Base-by-base conservation (phyloP, 2,888 invertebrate genomes). In the Polyommatus iphigenia region DNA sequence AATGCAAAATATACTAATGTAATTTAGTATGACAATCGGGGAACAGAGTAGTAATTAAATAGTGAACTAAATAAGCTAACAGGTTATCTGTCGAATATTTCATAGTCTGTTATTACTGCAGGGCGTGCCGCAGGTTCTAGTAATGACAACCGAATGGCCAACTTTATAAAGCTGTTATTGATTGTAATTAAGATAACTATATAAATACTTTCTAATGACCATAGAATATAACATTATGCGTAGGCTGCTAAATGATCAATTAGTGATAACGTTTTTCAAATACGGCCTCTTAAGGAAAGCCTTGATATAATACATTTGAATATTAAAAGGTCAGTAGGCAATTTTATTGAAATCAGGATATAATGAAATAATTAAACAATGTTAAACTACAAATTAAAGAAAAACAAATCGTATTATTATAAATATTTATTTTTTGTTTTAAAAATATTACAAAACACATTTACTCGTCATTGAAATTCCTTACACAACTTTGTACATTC, bases 381-480 rank as follows among this genome's bases (percentile, higher is more conserved):
- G 24, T 46, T 73, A 54, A 50, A 54, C 8, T 50, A 7, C 13
- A 67, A 71, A 81, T 80, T 82, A 79, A 83, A 82, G 82, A 85
- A 87, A 88, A 87, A 82, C 85, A 83, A 86, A 84, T 88, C 86
- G 85, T 88, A 88, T 87, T 86, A 87, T 85, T 89, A 87, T 86
- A 85, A 85, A 87, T 84, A 13, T 75, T 75, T 75, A 75, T 86
- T 88, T 86, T 90, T 89, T 87, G 87, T 88, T 89, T 88, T 85
- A 85, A 87, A 87, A 87, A 78, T 79, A 86, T 91, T 90, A 87
- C 87, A 91, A 89, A 88, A 92, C 92, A 89, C 88, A 89, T 84
- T 85, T 83, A 86, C 85, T 85, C 83, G 80, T 86, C 83, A 88
- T 88, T 86, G 84, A 87, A 80, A 87, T 86, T 85, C 82, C 82